Evolutionary conservation across 2,113 vertebrate species (phyloP).

Genomic region (Pyxicephalus adspersus): DNA sequence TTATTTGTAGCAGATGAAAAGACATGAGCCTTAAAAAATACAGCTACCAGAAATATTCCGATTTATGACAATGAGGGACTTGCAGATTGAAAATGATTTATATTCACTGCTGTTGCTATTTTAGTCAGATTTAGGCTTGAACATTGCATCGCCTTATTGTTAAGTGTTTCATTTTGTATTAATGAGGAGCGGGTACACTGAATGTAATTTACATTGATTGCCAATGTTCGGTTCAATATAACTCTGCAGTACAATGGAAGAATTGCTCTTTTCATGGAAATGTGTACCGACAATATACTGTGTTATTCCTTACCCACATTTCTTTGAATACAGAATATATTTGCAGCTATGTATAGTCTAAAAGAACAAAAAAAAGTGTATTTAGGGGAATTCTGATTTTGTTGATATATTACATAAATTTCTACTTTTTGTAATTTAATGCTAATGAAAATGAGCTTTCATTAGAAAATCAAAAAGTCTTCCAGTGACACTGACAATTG

Average conservation of each 20-base stretch:
- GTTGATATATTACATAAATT: too few species aligned
- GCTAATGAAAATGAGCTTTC: too few species aligned
- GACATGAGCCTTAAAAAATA: too few species aligned
- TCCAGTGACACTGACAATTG: too few species aligned
- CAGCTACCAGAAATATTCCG: neutral
- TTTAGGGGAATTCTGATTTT: too few species aligned
- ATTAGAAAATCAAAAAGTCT: too few species aligned
- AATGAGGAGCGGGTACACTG: constrained; percentile 13
- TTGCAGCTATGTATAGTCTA: neutral
- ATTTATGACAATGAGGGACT: neutral
- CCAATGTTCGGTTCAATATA: neutral
- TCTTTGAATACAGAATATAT: neutral
- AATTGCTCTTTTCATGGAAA: neutral
- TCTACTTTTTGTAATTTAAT: too few species aligned
- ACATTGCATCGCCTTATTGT: constrained; percentile 17
- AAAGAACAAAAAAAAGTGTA: too few species aligned
- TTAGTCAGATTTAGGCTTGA: neutral
- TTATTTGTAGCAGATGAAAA: too few species aligned
- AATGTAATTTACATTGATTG: constrained; percentile 28
- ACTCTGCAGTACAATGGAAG: constrained; percentile 12
- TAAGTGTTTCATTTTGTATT: constrained; percentile 30
- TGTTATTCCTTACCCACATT: neutral
- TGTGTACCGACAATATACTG: neutral
- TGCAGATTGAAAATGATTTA: neutral
- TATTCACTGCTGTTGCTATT: constrained; percentile 7